These are phyloP conservation scores for Nemurella pictetii DNA, from an alignment of 2,888 invertebrate genomes.

Conservation along the genomic window DNA sequence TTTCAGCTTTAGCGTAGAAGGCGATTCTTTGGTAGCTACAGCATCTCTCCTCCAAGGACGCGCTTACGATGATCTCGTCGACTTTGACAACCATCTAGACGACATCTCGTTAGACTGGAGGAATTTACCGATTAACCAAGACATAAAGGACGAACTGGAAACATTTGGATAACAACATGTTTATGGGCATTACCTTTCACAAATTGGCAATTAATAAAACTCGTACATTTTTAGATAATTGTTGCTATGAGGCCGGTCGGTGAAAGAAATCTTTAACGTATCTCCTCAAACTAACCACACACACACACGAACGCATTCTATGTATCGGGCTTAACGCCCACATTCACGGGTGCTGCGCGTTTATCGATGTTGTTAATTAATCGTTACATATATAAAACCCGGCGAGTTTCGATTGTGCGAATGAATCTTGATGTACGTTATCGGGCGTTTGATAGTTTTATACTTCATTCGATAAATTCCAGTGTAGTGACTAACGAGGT, in stretches of 20 bases:
- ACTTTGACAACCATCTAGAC: slow-evolving; percentile 97
- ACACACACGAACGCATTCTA: background rate
- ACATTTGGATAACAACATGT: slow-evolving; percentile 34
- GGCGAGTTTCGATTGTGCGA: background rate
- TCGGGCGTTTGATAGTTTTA: background rate
- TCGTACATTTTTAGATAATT: background rate
- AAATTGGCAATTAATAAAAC: background rate
- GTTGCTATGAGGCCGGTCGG: background rate
- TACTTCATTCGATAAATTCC: background rate
- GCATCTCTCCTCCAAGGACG: slow-evolving; percentile 72
- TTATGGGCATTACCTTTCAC: background rate
- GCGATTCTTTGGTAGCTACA: slow-evolving; percentile 63
- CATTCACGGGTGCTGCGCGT: background rate
- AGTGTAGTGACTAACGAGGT: background rate
- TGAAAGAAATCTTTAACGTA: background rate
- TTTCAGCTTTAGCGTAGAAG: slow-evolving; percentile 37
- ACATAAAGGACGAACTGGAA: slow-evolving; percentile 54
- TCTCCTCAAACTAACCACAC: background rate
- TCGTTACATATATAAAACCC: background rate
- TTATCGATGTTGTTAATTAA: background rate
- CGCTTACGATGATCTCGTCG: slow-evolving; percentile 70
- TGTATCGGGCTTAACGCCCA: background rate
- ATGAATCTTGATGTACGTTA: no score
- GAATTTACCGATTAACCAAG: slow-evolving; percentile 69
- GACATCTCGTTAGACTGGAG: slow-evolving; percentile 88